phyloP scores from a whole-genome alignment of 2,113 vertebrate genomes.

The Poeciliopsis occidentalis region DNA sequence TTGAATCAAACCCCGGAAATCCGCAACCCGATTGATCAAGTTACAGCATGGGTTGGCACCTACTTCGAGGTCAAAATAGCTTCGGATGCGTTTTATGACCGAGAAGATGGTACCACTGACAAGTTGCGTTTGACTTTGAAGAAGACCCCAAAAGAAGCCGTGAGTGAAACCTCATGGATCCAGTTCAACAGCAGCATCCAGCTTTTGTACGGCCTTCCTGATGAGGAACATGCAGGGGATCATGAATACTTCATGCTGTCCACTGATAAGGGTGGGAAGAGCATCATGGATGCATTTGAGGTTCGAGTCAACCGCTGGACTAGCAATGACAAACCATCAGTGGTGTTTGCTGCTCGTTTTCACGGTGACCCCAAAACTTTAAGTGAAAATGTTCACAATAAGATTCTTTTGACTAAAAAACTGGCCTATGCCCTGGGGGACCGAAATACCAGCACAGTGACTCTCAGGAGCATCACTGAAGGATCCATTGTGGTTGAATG shows the following conservation, averaged over 20 bases:
- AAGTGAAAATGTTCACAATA: conserved; percentile 86
- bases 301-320: conserved; percentile 89
- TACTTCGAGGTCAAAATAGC: conserved; percentile 97
- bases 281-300: conserved; percentile 91
- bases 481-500: conserved; percentile 94
- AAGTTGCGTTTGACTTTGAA: conserved; percentile 91
- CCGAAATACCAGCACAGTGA: conserved; percentile 92
- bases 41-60: conserved; percentile 92
- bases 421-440: conserved; percentile 90
- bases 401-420: conserved; percentile 92
- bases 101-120: conserved; percentile 93
- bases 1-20: conserved; percentile 85
- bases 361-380: conserved; percentile 85
- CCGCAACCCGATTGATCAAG: conserved; percentile 90
- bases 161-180: conserved; percentile 91
- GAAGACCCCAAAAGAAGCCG: conserved; percentile 85
- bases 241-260: conserved; percentile 95
- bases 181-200: conserved; percentile 96
- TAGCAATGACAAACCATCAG: conserved; percentile 84
- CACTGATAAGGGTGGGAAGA: conserved; percentile 90
- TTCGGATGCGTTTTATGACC: conserved; percentile 91
- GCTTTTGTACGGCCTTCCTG: conserved; percentile 92
- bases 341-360: conserved; percentile 88
- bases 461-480: conserved; percentile 85
- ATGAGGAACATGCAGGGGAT: conserved; percentile 84